These are phyloP conservation scores for Rhegmatorhina hoffmannsi DNA, from an alignment of 2,113 vertebrate genomes.

Conservation along the genomic window DNA sequence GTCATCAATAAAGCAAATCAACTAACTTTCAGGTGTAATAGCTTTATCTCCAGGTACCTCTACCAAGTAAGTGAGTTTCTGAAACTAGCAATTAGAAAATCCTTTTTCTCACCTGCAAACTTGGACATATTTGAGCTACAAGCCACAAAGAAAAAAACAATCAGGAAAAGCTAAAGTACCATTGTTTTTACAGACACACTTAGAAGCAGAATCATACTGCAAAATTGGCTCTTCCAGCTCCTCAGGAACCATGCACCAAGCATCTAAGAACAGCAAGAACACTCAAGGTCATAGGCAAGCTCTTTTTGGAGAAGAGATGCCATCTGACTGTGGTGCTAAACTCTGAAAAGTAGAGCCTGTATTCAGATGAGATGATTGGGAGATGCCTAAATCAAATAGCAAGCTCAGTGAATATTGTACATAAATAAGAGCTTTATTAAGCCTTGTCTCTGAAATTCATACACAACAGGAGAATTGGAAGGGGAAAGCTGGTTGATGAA, in stretches of 20 bases:
- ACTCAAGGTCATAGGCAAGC: constrained; percentile 35
- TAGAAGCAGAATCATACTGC: not conserved
- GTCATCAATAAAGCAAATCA: not conserved
- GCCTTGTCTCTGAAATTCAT: not conserved
- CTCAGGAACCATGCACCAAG: not conserved
- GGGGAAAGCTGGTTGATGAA: not conserved
- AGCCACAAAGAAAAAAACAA: not conserved
- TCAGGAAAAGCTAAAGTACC: not conserved
- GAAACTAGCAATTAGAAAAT: not conserved
- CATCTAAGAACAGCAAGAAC: not conserved
- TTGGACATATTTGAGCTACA: not conserved
- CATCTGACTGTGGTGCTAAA: not conserved
- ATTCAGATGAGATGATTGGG: not conserved
- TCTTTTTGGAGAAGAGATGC: not conserved
- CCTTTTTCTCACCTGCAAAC: not conserved
- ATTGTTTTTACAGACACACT: not conserved
- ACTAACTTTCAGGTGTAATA: not conserved
- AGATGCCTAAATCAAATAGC: not conserved
- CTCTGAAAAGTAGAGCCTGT: not conserved
- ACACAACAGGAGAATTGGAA: not conserved
- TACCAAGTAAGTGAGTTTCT: not conserved
- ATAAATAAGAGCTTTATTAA: constrained; percentile 10
- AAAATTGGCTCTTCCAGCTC: not conserved
- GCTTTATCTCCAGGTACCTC: not conserved
- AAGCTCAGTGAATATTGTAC: not conserved